Evolutionary conservation across 2,888 invertebrate species (phyloP), one percentile per base, ranked within the genome.

Genomic region (Byasa hedistus): DNA sequence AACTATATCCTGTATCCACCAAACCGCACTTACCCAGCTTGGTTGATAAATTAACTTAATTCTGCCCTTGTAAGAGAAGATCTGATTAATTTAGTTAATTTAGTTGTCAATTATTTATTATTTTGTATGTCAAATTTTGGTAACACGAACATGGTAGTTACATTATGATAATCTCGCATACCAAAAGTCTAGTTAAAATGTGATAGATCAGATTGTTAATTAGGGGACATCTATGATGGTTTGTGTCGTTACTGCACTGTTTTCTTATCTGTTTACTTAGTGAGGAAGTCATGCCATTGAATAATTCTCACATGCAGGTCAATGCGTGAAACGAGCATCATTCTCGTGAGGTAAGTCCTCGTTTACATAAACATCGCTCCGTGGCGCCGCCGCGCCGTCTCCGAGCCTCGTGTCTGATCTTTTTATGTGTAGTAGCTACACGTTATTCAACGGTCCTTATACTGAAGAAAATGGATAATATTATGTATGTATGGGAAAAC

Each of bases 321-420:
- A 64, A 61, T 24, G 57, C 15, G 36, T 65, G 39, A 32, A 61
- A 62, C 54, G 57, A 54, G 61, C 27, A 24, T 66, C 61, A 32
- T 61, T 61, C 32, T 58, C 57, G 61, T 62, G 62, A 52, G 21
- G 54, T 23, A 44, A 57, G 57, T 27, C 52, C 61, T 58, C 66
- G 61, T 66, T 66, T 61, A 66, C 66, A 66, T 66, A 66, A 66
- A 36, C 59, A 65, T 32, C 24, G n/a, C 23, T 44, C 23, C 23
- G 60, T 48, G 65, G 27, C 60, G 65, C 48, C 60, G 60, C 65
- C 60, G 60, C 32, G 51, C 56, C 57, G 63, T 63, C 63, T 63
- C 57, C 63, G 57, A 0, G 27, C 24, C 60, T 39, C 65, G 65
- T 61, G 60, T 4, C 27, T 56, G 56, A 61, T 65, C 55, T 60